Percentiles rank a stretch among this genome's conserved stretches.
phyloP scores from a whole-genome alignment of 2,113 vertebrate genomes.

The Heterotis niloticus region DNA sequence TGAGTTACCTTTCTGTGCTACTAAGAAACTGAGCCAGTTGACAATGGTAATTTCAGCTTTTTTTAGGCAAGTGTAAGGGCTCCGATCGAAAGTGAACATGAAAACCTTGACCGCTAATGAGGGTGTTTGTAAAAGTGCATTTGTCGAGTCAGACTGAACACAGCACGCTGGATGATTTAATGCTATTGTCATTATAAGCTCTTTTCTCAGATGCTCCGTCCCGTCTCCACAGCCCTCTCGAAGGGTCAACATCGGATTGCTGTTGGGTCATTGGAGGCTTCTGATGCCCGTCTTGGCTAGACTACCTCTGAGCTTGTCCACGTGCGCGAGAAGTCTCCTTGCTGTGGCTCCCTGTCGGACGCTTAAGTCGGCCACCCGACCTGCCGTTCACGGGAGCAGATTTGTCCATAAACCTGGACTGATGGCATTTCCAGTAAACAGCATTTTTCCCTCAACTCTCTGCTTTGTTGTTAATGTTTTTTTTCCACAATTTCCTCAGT shows the following conservation, averaged over 20 bases:
- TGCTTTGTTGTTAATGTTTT: no score
- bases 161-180: not conserved
- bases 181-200: slow-evolving; percentile 6
- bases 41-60: not conserved
- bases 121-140: not conserved
- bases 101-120: not conserved
- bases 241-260: not conserved
- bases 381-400: no score
- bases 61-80: not conserved
- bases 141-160: not conserved
- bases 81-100: not conserved
- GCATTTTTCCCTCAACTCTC: no score
- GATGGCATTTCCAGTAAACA: no score
- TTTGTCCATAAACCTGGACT: no score
- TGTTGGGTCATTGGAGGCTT: not conserved
- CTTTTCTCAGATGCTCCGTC: not conserved
- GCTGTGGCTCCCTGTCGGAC: no score
- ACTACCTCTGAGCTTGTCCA: no score
- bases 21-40: not conserved
- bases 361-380: no score
- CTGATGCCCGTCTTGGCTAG: no score
- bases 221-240: not conserved
- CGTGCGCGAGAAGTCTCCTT: no score
- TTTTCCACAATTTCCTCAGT: no score
- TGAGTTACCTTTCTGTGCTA: not conserved